Evolutionary conservation across 2,888 invertebrate genomes (phyloP).

Genomic region (Agelastica alni): DNA sequence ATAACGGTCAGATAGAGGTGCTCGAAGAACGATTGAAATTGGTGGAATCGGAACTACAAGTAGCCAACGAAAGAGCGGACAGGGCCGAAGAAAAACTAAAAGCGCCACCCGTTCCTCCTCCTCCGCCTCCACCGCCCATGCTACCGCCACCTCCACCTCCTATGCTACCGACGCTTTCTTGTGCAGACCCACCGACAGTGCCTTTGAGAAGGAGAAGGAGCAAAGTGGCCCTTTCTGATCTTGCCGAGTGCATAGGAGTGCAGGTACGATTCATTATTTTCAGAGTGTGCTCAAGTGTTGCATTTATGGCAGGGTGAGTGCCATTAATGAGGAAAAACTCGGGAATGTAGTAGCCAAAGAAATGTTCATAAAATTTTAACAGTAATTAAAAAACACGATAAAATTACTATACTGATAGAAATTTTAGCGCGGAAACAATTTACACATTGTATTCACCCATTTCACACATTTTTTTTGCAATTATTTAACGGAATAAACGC

Average conservation of each 20-base stretch:
- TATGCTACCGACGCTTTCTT: conserved; percentile 27
- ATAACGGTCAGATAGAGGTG: conserved; percentile 68
- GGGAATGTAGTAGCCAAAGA: no score
- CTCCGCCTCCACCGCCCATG: conserved; percentile 45
- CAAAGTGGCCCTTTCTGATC: conserved; percentile 43
- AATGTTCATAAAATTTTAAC: no score
- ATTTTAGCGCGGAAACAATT: no score
- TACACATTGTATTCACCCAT: no score
- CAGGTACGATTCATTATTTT: conserved; percentile 10
- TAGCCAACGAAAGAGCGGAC: conserved; percentile 66
- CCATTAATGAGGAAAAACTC: no score
- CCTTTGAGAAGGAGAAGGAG: conserved; percentile 60
- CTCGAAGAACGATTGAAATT: conserved; percentile 72
- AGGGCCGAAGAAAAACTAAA: conserved; percentile 59
- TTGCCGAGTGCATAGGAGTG: conserved; percentile 44
- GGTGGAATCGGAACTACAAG: conserved; percentile 70
- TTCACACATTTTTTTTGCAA: no score
- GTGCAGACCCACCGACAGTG: conserved; percentile 59
- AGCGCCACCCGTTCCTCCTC: conserved; percentile 57
- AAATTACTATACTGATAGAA: no score
- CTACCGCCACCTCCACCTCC: conserved; percentile 42
- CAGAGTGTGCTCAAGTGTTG: no score
- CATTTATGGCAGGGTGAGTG: no score
- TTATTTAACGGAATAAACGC: no score
- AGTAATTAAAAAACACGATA: no score